Evolutionary conservation across 2,888 invertebrate species (phyloP).

Genomic region (Chrysolina haemoptera): DNA sequence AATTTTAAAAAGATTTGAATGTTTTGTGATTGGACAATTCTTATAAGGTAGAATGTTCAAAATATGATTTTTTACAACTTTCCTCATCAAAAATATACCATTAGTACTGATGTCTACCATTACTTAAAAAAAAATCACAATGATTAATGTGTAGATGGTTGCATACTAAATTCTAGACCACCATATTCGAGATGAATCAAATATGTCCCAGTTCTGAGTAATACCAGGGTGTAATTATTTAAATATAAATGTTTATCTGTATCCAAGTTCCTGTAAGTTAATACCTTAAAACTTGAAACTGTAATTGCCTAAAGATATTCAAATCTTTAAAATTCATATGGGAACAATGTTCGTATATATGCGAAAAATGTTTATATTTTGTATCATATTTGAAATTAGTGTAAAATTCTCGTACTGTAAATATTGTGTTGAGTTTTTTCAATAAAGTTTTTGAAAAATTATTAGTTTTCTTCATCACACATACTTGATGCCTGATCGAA

Average conservation of each 20-base stretch:
- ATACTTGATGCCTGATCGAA: neutral
- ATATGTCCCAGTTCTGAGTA: too few relatives aligned
- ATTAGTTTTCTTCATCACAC: neutral
- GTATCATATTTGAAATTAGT: slow-evolving; percentile 56
- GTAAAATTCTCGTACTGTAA: slow-evolving; percentile 51
- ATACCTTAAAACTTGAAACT: slow-evolving; percentile 41
- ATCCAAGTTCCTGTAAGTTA: slow-evolving; percentile 36
- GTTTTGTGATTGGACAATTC: neutral
- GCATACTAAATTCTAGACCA: neutral
- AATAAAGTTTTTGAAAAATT: slow-evolving; percentile 33
- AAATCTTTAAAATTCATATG: slow-evolving; percentile 31
- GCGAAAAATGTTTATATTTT: slow-evolving; percentile 55
- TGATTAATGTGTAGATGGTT: too few relatives aligned
- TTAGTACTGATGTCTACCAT: too few relatives aligned
- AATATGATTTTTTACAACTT: neutral
- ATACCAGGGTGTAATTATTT: neutral
- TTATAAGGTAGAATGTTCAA: neutral
- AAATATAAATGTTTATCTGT: slow-evolving; percentile 8
- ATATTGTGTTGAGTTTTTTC: slow-evolving; percentile 56
- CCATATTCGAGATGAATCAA: neutral
- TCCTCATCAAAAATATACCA: too few relatives aligned
- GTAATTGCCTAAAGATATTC: slow-evolving; percentile 48
- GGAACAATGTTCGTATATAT: slow-evolving; percentile 54
- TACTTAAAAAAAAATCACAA: too few relatives aligned
- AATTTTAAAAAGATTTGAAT: neutral